Evolutionary conservation across 2,113 vertebrate genomes (phyloP).

Genomic region (Athene cunicularia): DNA sequence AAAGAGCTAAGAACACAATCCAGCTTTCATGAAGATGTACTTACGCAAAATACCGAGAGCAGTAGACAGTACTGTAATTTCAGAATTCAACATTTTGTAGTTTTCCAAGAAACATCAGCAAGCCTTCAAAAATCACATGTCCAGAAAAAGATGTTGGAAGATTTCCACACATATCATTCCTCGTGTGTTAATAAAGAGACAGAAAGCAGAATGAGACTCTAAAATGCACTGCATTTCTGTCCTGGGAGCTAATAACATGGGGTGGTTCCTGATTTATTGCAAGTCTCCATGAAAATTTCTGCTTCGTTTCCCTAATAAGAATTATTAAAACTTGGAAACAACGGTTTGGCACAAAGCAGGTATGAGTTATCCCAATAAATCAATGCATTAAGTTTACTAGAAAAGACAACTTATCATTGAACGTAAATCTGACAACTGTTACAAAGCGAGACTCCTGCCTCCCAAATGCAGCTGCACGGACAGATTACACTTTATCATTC

Average conservation of each 20-base stretch:
- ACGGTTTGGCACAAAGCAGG: not conserved
- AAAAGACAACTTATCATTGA: not conserved
- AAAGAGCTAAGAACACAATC: not conserved
- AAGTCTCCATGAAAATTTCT: not conserved
- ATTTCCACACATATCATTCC: not conserved
- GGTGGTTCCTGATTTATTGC: not conserved
- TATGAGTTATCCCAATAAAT: not conserved
- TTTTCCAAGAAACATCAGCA: not conserved
- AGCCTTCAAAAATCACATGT: not conserved
- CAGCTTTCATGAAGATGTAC: not conserved
- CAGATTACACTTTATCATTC: not conserved
- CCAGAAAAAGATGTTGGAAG: not conserved
- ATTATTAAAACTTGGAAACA: not conserved
- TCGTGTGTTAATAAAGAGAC: not conserved
- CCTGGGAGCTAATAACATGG: not conserved
- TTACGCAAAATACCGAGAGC: not conserved
- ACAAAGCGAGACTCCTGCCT: not conserved
- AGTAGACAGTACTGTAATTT: not conserved
- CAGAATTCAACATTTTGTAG: not conserved
- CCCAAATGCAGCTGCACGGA: not conserved
- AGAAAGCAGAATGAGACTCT: not conserved
- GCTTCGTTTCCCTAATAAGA: not conserved
- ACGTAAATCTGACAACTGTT: not conserved
- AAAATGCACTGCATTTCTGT: not conserved
- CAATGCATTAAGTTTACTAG: not conserved